Base-by-base conservation (phyloP, 2,113 vertebrate genomes). In the Poeciliopsis turrubarensis region DNA sequence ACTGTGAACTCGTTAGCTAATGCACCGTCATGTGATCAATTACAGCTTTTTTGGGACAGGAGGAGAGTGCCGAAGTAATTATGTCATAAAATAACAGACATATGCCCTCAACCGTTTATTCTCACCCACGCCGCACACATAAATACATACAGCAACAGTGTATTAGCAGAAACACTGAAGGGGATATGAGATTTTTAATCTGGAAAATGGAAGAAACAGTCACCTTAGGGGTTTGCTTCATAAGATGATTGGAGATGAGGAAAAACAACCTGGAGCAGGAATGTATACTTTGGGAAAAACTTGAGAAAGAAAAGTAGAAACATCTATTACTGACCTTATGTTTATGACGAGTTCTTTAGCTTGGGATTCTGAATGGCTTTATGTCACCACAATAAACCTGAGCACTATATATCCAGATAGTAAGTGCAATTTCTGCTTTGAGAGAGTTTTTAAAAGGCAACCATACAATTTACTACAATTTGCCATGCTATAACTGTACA, bases 161-260 rank as follows among this genome's bases (percentile, higher is more conserved):
- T 41, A 79, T 10, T 27, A 63, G n/a, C 6, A 66, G 57, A 34
- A 61, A 80, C 5, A 19, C 54, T 54, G 32, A 60, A 65, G 44
- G 72, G 29, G 14, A 5, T 34, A 7, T 14, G 1, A 7, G 22
- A 26, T 13, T 37, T 26, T 39, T 34, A 25, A 65, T 34, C 32
- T 13, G 19, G 64, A 7, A 7, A 25, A 37, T 65, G 63, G 63
- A 65, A 65, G 51, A 57, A 57, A 11, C 3, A 25, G 8, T n/a
- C 51, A 5, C 1, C 13, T 41, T 47, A 19, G 5, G 14, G 19
- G 15, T 17, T 47, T 47, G 44, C 44, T 47, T 47, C 11, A 6
- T 17, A 47, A 19, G 44, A 1, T 57, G 22, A 25, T 3, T 25
- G 44, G 14, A 19, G 44, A 47, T 15, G 13, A 47, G 44, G 5